Evolutionary conservation across 2,888 invertebrate species (phyloP).

Genomic region (Tinea pellionella): DNA sequence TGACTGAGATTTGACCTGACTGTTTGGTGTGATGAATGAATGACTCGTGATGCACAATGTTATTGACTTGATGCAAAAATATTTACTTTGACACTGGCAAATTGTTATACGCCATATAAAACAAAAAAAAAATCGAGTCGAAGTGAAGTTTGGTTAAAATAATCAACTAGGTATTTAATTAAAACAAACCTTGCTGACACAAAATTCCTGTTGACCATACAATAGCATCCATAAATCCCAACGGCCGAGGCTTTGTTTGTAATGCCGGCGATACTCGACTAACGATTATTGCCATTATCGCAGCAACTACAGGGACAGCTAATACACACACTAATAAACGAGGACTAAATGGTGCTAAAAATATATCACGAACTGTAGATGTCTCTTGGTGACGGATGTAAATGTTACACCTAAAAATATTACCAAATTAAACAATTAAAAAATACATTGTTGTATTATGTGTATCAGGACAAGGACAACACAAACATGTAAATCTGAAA

Average conservation of each 20-base stretch:
- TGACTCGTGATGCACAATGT: too few relatives aligned
- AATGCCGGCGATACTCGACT: slow-evolving; percentile 52
- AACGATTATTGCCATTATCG: slow-evolving; percentile 58
- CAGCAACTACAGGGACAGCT: slow-evolving; percentile 56
- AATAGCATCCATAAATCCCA: slow-evolving; percentile 64
- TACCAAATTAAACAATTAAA: too few relatives aligned
- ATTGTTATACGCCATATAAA: too few relatives aligned
- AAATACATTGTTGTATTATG: too few relatives aligned
- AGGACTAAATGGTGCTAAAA: slow-evolving; percentile 71
- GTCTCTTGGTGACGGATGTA: slow-evolving; percentile 73
- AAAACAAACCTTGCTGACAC: slow-evolving; percentile 70
- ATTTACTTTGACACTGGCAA: too few relatives aligned
- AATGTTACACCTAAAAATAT: slow-evolving; percentile 69
- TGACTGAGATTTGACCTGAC: too few relatives aligned
- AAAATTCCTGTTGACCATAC: slow-evolving; percentile 73
- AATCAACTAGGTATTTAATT: too few relatives aligned
- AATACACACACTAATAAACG: slow-evolving; percentile 65
- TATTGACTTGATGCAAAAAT: too few relatives aligned
- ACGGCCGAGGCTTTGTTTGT: slow-evolving; percentile 34
- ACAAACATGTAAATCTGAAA: too few relatives aligned
- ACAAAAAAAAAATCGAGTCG: neutral
- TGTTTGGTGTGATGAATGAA: too few relatives aligned
- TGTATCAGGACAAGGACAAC: too few relatives aligned
- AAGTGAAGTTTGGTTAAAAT: neutral
- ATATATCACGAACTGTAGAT: slow-evolving; percentile 72